Percentiles rank a stretch among this genome's conserved stretches.
These are phyloP conservation scores for Rhabditophanes sp. DNA, from an alignment of 2,888 invertebrate species.

Conservation along the genomic window DNA sequence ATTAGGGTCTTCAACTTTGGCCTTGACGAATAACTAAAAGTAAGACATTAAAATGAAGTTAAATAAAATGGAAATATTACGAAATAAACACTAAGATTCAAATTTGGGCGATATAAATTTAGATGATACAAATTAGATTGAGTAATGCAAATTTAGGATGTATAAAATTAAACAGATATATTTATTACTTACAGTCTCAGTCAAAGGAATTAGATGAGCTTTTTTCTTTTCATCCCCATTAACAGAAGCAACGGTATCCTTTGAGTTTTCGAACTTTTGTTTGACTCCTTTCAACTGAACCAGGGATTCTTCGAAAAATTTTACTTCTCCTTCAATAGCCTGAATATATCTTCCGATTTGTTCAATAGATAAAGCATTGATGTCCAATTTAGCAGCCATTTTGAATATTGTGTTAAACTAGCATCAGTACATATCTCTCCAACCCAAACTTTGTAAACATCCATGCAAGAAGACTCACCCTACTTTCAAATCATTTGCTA, in stretches of 20 bases:
- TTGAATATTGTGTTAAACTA: no score
- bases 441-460: no score
- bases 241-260: conserved; percentile 57
- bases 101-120: neutral
- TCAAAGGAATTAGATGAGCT: conserved; percentile 75
- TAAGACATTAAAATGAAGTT: conserved; percentile 7
- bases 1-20: conserved; percentile 64
- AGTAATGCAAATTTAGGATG: conserved; percentile 4
- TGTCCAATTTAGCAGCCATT: no score
- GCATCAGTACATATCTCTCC: no score
- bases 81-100: neutral
- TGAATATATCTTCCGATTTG: no score
- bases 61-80: neutral
- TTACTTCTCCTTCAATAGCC: conserved; percentile 21
- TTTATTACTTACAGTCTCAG: conserved; percentile 59
- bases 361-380: no score
- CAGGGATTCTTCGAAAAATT: conserved; percentile 70
- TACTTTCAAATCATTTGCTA: no score
- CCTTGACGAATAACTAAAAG: conserved; percentile 75
- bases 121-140: conserved; percentile 5
- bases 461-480: no score
- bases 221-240: conserved; percentile 62
- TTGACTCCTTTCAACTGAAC: conserved; percentile 71
- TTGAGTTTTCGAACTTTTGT: conserved; percentile 71
- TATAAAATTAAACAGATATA: conserved; percentile 2